Evolutionary conservation across 2,797 vertebrate genomes (phyloP).

Genomic region (Sebastes melanostomus): DNA sequence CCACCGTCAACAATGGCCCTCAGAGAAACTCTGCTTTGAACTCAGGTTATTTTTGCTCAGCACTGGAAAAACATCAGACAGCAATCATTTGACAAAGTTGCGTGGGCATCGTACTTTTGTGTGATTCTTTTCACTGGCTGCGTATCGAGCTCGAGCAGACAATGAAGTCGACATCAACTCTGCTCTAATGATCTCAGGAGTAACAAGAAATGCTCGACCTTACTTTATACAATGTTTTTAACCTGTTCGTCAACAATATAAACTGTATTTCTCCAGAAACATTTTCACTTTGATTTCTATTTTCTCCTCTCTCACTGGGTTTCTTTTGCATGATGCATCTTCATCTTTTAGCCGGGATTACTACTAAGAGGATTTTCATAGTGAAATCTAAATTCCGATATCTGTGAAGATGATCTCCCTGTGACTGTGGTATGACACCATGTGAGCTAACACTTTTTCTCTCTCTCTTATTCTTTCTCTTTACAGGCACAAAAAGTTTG

Average conservation of each 20-base stretch:
- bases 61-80: conserved; percentile 59
- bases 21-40: conserved; percentile 65
- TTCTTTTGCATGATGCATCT: neutral
- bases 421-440: neutral
- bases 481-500: conserved; percentile 90
- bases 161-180: conserved; percentile 40
- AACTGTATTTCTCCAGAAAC: neutral
- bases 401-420: conserved; percentile 1
- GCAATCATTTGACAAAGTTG: conserved; percentile 29
- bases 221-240: neutral
- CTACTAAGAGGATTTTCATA: conserved; percentile 77
- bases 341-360: conserved; percentile 73
- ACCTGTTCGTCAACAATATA: neutral
- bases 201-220: neutral
- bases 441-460: conserved; percentile 1
- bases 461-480: conserved; percentile 18
- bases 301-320: neutral
- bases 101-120: conserved; percentile 47
- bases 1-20: conserved; percentile 60
- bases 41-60: conserved; percentile 64
- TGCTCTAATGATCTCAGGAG: conserved; percentile 40
- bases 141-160: conserved; percentile 41
- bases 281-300: conserved; percentile 15
- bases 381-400: conserved; percentile 28
- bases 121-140: conserved; percentile 38